Conservation (phyloP, 2,888 invertebrate genomes). For the Phymatocera aterrima region DNA sequence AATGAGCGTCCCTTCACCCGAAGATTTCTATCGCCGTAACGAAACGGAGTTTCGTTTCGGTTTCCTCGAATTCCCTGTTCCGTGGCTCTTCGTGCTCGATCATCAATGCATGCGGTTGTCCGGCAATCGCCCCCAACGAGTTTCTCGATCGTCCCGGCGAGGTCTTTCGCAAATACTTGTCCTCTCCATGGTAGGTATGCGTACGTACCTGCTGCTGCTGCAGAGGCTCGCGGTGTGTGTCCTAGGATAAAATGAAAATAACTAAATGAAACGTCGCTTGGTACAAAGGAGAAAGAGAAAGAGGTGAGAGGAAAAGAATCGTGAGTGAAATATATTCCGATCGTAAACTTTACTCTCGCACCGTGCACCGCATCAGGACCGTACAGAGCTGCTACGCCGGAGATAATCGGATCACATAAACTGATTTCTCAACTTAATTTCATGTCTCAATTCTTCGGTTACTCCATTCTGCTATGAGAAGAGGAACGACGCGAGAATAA, state of each 20-base stretch:
- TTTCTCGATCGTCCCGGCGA: slow-evolving; percentile 2
- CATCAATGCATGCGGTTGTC: neutral
- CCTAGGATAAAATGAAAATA: slow-evolving; percentile 43
- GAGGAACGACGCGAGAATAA: too few species aligned
- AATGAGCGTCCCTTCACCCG: slow-evolving; percentile 20
- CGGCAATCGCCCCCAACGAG: slow-evolving; percentile 2
- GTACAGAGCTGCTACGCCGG: too few species aligned
- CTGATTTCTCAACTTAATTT: slow-evolving; percentile 37
- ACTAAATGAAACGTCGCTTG: slow-evolving; percentile 28
- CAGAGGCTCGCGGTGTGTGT: too few species aligned
- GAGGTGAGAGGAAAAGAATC: slow-evolving; percentile 32
- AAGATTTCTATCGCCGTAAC: slow-evolving; percentile 34
- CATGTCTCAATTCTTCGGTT: slow-evolving; percentile 24
- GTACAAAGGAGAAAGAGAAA: slow-evolving; percentile 40
- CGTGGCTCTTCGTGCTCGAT: slow-evolving; percentile 17
- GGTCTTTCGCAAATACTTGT: too few species aligned
- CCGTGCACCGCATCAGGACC: neutral
- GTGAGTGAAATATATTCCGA: slow-evolving; percentile 38
- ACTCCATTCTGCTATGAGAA: too few species aligned
- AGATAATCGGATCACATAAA: slow-evolving; percentile 33
- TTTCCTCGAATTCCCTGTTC: slow-evolving; percentile 2
- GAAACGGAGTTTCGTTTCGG: neutral
- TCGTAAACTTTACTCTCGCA: neutral
- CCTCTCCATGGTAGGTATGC: too few species aligned
- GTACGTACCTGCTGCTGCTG: too few species aligned